Percentiles rank a stretch among this genome's conserved stretches.
These are phyloP conservation scores for Tipula confusa DNA, from an alignment of 2,888 invertebrate species.

Conservation along the genomic window DNA sequence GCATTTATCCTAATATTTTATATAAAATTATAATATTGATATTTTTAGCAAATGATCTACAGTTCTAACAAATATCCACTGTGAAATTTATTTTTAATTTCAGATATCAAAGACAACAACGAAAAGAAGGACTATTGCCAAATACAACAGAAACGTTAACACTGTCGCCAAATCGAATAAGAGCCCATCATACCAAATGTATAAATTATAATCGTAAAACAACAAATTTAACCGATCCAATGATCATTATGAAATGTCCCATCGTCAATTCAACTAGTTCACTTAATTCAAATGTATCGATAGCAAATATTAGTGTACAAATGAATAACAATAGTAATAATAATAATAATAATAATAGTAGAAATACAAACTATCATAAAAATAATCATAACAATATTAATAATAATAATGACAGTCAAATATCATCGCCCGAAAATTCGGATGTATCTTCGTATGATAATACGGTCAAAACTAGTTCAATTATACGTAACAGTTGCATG, in stretches of 20 bases:
- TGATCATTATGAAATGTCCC: constrained; percentile 47
- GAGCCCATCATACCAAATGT: constrained; percentile 50
- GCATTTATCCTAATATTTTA: not conserved
- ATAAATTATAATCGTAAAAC: constrained; percentile 46
- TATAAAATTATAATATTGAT: not conserved
- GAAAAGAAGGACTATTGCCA: constrained; percentile 48
- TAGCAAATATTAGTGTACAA: constrained; percentile 34
- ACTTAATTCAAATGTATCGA: constrained; percentile 26
- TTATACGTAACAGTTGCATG: not conserved
- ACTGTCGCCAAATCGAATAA: constrained; percentile 50
- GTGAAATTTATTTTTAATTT: not conserved
- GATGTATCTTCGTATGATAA: constrained; percentile 41
- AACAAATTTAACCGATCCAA: constrained; percentile 49
- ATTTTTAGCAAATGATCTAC: not conserved
- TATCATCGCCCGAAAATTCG: constrained; percentile 49
- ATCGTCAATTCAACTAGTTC: constrained; percentile 44
- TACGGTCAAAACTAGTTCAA: not conserved
- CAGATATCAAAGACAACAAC: constrained; percentile 49
- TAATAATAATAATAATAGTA: constrained; percentile 32
- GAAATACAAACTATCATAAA: not conserved
- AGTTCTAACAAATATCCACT: not conserved
- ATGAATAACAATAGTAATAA: constrained; percentile 32
- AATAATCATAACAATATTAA: not conserved
- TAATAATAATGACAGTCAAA: constrained; percentile 37
- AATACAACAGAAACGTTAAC: constrained; percentile 48